Evolutionary conservation across 2,888 invertebrate species (phyloP), one percentile per base, ranked within the genome.

Genomic region (Lithophane ornitopus): DNA sequence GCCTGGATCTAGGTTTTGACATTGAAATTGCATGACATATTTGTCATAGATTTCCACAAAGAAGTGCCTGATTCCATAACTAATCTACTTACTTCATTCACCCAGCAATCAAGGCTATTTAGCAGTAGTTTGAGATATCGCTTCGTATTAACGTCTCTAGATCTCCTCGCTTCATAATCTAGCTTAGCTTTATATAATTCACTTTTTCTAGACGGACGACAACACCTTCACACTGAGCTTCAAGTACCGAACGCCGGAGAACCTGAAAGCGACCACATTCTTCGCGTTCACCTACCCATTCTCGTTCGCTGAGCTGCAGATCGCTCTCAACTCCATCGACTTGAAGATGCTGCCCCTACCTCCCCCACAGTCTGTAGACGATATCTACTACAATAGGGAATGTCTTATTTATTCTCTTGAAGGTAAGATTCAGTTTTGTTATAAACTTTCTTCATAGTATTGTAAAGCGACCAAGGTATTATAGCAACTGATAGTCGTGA

Each of bases 271-370:
- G 34, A 97, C 98, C 8, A 98, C 98, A 12, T 99, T 98, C 94
- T 98, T 99, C 95, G 99, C 99, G 0, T 99, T 99, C 94, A 99
- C 99, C 11, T 99, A 98, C 94, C 99, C 99, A 3, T 99, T 98
- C 95, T 98, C 98, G 0, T 99, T 98, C 91, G 97, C 97, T 0
- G 99, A 99, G 89, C 97, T 98, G 70, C 98, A 98, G 93, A 97
- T 97, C 82, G 97, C 97, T 89, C 95, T 99, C 44, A 97, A 97
- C 84, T 97, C 97, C 68, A 97, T 98, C 66, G 98, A 98, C 91
- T 87, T 94, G 76, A 97, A 97, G 92, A 97, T 97, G 96, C 89
- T 96, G 34, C 95, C 96, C 0, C 74, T 94, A 58, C 92, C 94
- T 1, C 81, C 92, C 1, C 89, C 93, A 52, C 93, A 92, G 76